Evolutionary conservation across 2,797 vertebrate genomes (phyloP), one percentile per base, ranked within the genome.

Genomic region (Xyrichtys novacula): DNA sequence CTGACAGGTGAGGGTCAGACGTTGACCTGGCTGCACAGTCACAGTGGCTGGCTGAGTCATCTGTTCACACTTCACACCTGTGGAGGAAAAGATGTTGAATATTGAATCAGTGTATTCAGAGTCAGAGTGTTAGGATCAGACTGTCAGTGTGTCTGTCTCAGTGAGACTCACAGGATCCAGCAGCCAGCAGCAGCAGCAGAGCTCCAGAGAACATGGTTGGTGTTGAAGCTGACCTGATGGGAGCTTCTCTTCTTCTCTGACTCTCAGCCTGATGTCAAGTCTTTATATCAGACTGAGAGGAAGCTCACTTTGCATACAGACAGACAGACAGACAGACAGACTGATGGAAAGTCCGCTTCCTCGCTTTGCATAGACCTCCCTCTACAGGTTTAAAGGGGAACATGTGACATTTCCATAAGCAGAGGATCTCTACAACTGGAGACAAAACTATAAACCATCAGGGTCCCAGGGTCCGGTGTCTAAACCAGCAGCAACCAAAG

Each of bases 131-230:
- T n/a, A n/a, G n/a, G 31, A 32, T 32, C 31, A 32, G 0, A 32
- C 11, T 32, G 11, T 32, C 11, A 53, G 20, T 36, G 31, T 36
- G 12, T 36, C 31, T 8, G 31, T 19, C 19, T 20, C 25, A 57
- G 16, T 19, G 17, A 40, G 38, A 40, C 63, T 66, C 46, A 84
- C 74, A 66, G 42, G 44, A 66, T 69, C 54, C 81, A 83, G 67
- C 78, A 39, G 75, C 67, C 75, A 85, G 29, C 76, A 84, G 76
- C 50, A 85, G 49, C 63, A 83, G 64, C n/a, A n/a, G n/a, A 85
- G 76, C 55, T 44, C 39, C 56, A 73, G n/a, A n/a, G n/a, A n/a
- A n/a, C n/a, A n/a, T n/a, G n/a, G n/a, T n/a, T n/a, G n/a, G n/a
- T n/a, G n/a, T 17, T 54, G 55, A 48, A 40, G 23, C 3, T 40